A percentile compares a stretch with the other conserved stretches of the same genome.
Conservation (phyloP, 2,888 invertebrate genomes). For the Leptinotarsa juncta region DNA sequence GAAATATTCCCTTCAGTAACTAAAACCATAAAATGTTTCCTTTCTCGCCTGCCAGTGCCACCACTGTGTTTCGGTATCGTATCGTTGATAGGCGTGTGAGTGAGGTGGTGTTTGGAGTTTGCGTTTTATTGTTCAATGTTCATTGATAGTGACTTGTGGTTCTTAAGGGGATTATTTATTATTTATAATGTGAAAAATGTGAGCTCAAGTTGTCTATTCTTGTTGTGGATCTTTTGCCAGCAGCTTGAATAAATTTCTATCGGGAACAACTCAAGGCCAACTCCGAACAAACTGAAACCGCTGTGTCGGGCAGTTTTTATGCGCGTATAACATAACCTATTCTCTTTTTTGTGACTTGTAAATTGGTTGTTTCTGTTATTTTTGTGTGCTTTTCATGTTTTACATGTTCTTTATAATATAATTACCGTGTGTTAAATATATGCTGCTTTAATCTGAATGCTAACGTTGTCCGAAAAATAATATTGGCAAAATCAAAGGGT, state of each 20-base stretch:
- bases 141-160: slow-evolving; percentile 5
- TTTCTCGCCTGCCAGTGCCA: background rate
- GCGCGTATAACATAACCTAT: slow-evolving; percentile 42
- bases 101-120: slow-evolving; percentile 17
- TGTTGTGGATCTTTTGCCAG: background rate
- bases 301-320: slow-evolving; percentile 39
- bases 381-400: slow-evolving; percentile 25
- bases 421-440: slow-evolving; percentile 12
- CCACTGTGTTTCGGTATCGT: slow-evolving; percentile 2
- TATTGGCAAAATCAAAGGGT: slow-evolving; percentile 31
- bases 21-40: background rate
- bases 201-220: background rate
- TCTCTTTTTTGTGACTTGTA: slow-evolving; percentile 36
- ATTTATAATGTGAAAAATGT: slow-evolving; percentile 9
- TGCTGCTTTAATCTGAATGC: background rate
- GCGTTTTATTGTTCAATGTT: slow-evolving; percentile 8
- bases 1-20: background rate
- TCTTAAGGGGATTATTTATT: background rate
- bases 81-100: slow-evolving; percentile 17
- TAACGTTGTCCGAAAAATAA: slow-evolving; percentile 13
- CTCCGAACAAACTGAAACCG: slow-evolving; percentile 29
- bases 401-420: slow-evolving; percentile 23
- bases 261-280: slow-evolving; percentile 39
- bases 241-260: slow-evolving; percentile 20
- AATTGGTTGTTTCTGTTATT: slow-evolving; percentile 34